Evolutionary conservation across 2,797 vertebrate species (phyloP).

Genomic region (Anguilla anguilla): DNA sequence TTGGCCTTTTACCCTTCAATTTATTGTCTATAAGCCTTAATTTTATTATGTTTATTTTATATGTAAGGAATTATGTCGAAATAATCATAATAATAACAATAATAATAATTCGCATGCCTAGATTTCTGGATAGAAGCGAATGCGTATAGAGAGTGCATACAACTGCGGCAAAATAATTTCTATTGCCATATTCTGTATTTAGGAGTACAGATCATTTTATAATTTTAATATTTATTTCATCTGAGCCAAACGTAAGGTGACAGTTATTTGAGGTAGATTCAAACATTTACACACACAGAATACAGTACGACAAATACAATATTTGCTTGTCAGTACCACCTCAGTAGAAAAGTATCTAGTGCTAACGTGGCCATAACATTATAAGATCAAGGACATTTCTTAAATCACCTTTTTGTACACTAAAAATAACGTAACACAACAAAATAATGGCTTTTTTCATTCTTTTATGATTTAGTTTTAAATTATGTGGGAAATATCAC

Average conservation of each 20-base stretch:
- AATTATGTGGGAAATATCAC: slow-evolving; percentile 27
- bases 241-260: slow-evolving; percentile 49
- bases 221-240: slow-evolving; percentile 40
- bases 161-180: background rate
- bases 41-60: background rate
- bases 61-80: background rate
- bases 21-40: background rate
- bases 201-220: slow-evolving; percentile 29
- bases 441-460: slow-evolving; percentile 12
- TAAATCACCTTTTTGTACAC: background rate
- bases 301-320: slow-evolving; percentile 30
- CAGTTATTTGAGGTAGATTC: slow-evolving; percentile 69
- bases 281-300: slow-evolving; percentile 42
- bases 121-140: background rate
- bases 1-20: background rate
- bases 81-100: background rate
- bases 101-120: background rate
- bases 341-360: slow-evolving; percentile 27
- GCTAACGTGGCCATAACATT: slow-evolving; percentile 26
- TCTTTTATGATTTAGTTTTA: slow-evolving; percentile 29
- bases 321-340: slow-evolving; percentile 18
- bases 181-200: background rate
- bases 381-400: background rate
- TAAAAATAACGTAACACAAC: slow-evolving; percentile 24
- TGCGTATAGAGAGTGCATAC: background rate